These are phyloP conservation scores for Pseudocheirus occidentalis DNA, from an alignment of 2,797 vertebrate species.

Conservation along the genomic window DNA sequence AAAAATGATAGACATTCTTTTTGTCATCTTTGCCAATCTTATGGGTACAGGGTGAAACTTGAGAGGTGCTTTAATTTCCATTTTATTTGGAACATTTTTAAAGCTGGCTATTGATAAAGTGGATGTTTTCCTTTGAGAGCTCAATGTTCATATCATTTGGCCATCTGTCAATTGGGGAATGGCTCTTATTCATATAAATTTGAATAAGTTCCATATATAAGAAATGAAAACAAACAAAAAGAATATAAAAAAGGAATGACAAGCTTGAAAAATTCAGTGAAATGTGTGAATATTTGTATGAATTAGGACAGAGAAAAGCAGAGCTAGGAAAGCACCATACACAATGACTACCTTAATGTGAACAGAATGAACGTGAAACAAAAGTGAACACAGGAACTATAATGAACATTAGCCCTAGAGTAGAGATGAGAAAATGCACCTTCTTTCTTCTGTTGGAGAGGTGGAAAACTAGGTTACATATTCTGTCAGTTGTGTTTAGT, in stretches of 20 bases:
- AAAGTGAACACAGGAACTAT: not conserved
- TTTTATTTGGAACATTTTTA: not conserved
- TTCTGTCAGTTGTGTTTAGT: not conserved
- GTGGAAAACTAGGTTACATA: not conserved
- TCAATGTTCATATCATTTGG: not conserved
- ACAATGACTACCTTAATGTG: not conserved
- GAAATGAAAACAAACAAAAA: not conserved
- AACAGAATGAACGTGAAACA: not conserved
- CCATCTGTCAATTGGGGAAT: not conserved
- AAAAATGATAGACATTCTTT: not conserved
- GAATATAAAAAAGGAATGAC: not conserved
- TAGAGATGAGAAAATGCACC: not conserved
- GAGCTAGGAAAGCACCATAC: not conserved
- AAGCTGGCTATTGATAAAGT: not conserved
- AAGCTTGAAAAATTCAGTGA: not conserved
- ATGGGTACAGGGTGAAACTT: not conserved
- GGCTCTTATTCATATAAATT: not conserved
- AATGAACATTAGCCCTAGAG: not conserved
- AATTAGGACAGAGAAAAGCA: not conserved
- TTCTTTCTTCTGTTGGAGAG: not conserved
- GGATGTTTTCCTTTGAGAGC: not conserved
- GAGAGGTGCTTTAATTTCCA: not conserved
- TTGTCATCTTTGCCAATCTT: not conserved
- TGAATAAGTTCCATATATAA: not conserved
- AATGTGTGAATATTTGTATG: not conserved